These are phyloP conservation scores for Zapus hudsonius DNA, from an alignment of 2,113 vertebrate species.

Conservation along the genomic window DNA sequence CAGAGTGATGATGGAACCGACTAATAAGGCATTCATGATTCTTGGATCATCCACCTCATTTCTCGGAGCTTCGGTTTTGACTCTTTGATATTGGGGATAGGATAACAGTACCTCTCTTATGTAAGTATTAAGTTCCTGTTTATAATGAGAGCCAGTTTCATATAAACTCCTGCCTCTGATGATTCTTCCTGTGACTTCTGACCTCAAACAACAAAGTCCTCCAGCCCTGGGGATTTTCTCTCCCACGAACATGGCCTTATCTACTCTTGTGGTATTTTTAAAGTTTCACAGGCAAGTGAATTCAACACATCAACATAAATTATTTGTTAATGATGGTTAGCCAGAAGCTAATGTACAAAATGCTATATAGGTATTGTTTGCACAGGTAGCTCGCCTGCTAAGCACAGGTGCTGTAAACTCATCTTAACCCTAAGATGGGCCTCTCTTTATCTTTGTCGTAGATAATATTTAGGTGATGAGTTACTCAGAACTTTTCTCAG, in stretches of 20 bases:
- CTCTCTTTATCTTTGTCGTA: background rate
- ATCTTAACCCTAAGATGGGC: background rate
- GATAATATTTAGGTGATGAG: background rate
- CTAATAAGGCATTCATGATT: background rate
- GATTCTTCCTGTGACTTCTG: background rate
- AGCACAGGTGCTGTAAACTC: background rate
- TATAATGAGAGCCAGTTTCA: background rate
- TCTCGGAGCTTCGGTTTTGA: background rate
- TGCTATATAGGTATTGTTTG: background rate
- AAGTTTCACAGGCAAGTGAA: slow-evolving; percentile 15
- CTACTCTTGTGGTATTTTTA: background rate
- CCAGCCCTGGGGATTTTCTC: background rate
- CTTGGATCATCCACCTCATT: background rate
- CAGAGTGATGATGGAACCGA: background rate
- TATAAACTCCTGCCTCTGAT: background rate
- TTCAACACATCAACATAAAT: background rate
- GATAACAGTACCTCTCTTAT: background rate
- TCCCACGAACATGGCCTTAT: background rate
- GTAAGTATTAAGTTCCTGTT: background rate
- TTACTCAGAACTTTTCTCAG: slow-evolving; percentile 31
- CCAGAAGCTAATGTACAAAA: background rate
- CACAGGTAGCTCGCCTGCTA: background rate
- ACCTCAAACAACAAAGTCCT: background rate
- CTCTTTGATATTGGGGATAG: background rate
- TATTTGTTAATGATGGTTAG: background rate